Evolutionary conservation across 2,113 vertebrate genomes (phyloP).

Genomic region (Urocolius indicus): DNA sequence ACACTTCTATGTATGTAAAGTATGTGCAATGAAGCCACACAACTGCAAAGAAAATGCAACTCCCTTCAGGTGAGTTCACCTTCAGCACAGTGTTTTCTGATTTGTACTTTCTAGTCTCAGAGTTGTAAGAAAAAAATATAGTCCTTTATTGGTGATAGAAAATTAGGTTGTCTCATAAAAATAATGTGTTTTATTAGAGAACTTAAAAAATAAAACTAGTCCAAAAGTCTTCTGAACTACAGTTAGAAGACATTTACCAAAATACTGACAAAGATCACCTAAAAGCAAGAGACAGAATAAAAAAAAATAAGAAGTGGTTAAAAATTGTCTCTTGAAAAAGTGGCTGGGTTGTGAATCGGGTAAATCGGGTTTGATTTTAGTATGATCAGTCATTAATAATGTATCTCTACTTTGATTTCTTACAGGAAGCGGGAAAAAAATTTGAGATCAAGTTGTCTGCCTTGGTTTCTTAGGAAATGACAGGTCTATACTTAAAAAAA

Average conservation of each 20-base stretch:
- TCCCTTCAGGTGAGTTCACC: background rate
- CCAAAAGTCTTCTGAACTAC: background rate
- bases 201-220: background rate
- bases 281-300: background rate
- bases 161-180: background rate
- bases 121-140: background rate
- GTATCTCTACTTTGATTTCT: background rate
- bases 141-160: background rate
- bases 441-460: background rate
- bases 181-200: background rate
- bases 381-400: background rate
- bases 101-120: background rate
- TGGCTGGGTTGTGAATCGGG: background rate
- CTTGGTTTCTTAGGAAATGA: background rate
- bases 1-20: background rate
- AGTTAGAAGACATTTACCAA: background rate
- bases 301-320: background rate
- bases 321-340: background rate
- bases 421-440: background rate
- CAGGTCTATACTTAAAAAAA: background rate
- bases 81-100: background rate
- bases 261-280: background rate
- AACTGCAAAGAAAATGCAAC: background rate
- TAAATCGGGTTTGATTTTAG: background rate
- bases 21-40: background rate